These are phyloP conservation scores for Montipora cactus DNA, from an alignment of 64 coral and sea anemone genomes.

Conservation along the genomic window DNA sequence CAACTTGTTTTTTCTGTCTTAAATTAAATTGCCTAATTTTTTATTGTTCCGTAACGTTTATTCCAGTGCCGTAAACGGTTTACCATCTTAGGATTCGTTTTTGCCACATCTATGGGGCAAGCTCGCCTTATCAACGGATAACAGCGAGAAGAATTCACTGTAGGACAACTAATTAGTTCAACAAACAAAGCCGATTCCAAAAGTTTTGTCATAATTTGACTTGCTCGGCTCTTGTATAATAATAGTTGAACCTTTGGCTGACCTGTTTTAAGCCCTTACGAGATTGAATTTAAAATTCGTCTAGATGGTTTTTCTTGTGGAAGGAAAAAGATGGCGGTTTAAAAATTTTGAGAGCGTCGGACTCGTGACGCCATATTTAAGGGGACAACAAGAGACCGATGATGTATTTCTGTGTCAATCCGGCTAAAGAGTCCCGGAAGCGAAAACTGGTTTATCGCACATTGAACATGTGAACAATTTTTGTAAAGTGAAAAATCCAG, in stretches of 20 bases:
- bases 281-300: slow-evolving; percentile 16
- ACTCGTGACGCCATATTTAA: slow-evolving; percentile 10
- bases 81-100: neutral
- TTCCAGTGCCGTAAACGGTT: neutral
- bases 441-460: neutral
- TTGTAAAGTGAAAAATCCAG: neutral
- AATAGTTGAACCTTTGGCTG: neutral
- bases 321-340: neutral
- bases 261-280: neutral
- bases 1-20: neutral
- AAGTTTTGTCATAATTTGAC: slow-evolving; percentile 32
- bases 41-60: neutral
- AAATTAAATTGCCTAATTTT: neutral
- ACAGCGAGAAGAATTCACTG: slow-evolving; percentile 25
- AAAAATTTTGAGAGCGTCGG: neutral
- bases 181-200: slow-evolving; percentile 44
- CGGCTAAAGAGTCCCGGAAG: neutral
- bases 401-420: neutral
- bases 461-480: neutral
- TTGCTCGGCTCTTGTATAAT: slow-evolving; percentile 1
- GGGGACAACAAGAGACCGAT: neutral
- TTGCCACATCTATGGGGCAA: neutral
- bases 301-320: neutral
- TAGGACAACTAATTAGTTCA: slow-evolving; percentile 56
- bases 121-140: slow-evolving; percentile 45